Evolutionary conservation across 1,140 invertebrate genomes (phyloP), one percentile per base, ranked within the genome.

Genomic region (Drosophila eugracilis): DNA sequence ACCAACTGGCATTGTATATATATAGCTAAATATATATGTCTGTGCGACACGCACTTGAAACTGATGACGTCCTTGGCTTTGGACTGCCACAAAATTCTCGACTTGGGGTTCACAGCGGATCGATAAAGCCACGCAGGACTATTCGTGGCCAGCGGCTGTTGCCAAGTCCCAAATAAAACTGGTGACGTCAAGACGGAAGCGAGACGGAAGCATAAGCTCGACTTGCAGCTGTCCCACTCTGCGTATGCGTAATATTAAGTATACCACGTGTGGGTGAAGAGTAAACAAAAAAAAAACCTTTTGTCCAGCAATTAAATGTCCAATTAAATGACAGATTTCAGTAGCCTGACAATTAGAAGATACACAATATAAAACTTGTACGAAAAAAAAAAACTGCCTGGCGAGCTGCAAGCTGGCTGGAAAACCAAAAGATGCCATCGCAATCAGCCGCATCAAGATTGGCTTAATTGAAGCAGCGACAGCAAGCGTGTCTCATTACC

Each of bases 61-160:
- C 47, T 77, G 50, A 80, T 86, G 81, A 86, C 81, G 81, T 86
- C 81, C 81, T 86, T 86, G 81, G 69, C 74, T 75, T 65, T 84
- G 75, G 57, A 76, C 78, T 36, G 70, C 57, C 52, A 50, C 53
- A 65, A n/a, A n/a, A 50, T 60, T 22, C 30, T 39, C 39, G 45
- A 17, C 49, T 55, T 22, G 74, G 41, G 57, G 71, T 75, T 78
- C 75, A 78, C 75, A 62, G 21, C 39, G 67, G 78, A 86, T 86
- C 83, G 83, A 86, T 86, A 78, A 55, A 77, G 63, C 66, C 52
- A 78, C 55, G 75, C 57, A 73, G 60, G 67, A 71, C 50, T 69
- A 47, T 57, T 75, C 32, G 36, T 34, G 71, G 49, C 59, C 32
- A 42, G 28, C 30, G 60, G 53, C 76, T 74, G 80, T 85, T 86